Evolutionary conservation across 2,888 invertebrate genomes (phyloP).

Genomic region (Thecocarcelia acutangulata): DNA sequence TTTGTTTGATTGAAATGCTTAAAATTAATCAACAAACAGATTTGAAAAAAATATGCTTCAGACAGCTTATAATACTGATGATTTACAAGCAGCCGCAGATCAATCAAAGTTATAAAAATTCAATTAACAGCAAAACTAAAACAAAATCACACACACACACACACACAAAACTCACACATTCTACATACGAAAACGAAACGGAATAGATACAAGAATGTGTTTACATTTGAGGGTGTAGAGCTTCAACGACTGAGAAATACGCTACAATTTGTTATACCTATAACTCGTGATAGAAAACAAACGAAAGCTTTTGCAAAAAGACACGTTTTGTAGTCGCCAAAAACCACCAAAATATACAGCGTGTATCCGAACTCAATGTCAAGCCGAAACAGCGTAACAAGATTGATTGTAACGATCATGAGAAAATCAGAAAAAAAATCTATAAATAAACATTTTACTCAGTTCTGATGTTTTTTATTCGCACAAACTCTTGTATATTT

Average conservation of each 20-base stretch:
- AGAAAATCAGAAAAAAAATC: no score
- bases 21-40: slow-evolving; percentile 60
- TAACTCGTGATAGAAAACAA: no score
- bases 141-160: background rate
- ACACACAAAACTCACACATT: slow-evolving; percentile 50
- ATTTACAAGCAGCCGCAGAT: slow-evolving; percentile 66
- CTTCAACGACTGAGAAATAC: background rate
- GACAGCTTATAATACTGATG: slow-evolving; percentile 47
- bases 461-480: no score
- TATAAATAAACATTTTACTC: no score
- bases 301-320: no score
- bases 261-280: no score
- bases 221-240: background rate
- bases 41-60: slow-evolving; percentile 9
- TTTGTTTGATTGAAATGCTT: slow-evolving; percentile 49
- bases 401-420: no score
- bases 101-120: slow-evolving; percentile 65
- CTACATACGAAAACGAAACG: slow-evolving; percentile 34
- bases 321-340: no score
- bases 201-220: background rate
- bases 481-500: no score
- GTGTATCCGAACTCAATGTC: no score
- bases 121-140: slow-evolving; percentile 48
- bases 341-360: no score
- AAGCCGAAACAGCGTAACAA: no score